These are phyloP conservation scores for Saturnia pavonia DNA, from an alignment of 2,888 invertebrate genomes.

Conservation along the genomic window DNA sequence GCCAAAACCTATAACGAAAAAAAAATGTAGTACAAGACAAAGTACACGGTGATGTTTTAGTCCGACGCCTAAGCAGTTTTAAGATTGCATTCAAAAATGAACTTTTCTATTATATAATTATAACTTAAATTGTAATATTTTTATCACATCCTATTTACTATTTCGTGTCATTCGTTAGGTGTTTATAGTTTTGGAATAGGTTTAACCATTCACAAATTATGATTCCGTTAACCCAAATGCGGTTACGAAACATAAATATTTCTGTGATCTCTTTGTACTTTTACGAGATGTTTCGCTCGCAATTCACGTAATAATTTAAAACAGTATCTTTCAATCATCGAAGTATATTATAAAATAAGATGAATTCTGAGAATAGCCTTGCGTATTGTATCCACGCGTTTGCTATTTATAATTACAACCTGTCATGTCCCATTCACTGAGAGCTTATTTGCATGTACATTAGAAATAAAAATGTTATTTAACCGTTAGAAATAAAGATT, in stretches of 20 bases:
- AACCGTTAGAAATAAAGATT: constrained; percentile 46
- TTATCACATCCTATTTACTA: constrained; percentile 31
- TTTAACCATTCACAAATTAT: constrained; percentile 53
- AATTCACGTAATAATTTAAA: constrained; percentile 59
- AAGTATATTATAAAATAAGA: constrained; percentile 68
- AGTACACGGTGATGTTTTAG: too few relatives aligned
- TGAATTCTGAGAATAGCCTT: constrained; percentile 72
- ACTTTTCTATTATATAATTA: background rate
- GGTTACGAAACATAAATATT: constrained; percentile 58
- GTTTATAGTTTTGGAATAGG: constrained; percentile 52
- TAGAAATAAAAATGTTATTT: constrained; percentile 41
- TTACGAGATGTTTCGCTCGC: constrained; percentile 55
- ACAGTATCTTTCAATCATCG: constrained; percentile 65
- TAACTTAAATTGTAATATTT: constrained; percentile 23
- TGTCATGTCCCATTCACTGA: constrained; percentile 49
- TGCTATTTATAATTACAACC: constrained; percentile 79
- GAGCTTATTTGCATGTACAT: constrained; percentile 46
- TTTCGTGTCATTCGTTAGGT: constrained; percentile 37
- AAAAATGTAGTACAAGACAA: too few relatives aligned
- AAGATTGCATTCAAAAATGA: background rate
- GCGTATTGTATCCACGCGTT: constrained; percentile 75
- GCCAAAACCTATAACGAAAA: too few relatives aligned
- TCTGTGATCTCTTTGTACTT: constrained; percentile 59
- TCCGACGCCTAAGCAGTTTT: too few relatives aligned
- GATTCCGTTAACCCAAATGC: constrained; percentile 61